Evolutionary conservation across 2,113 vertebrate genomes (phyloP).

Genomic region (Hassar affinis): DNA sequence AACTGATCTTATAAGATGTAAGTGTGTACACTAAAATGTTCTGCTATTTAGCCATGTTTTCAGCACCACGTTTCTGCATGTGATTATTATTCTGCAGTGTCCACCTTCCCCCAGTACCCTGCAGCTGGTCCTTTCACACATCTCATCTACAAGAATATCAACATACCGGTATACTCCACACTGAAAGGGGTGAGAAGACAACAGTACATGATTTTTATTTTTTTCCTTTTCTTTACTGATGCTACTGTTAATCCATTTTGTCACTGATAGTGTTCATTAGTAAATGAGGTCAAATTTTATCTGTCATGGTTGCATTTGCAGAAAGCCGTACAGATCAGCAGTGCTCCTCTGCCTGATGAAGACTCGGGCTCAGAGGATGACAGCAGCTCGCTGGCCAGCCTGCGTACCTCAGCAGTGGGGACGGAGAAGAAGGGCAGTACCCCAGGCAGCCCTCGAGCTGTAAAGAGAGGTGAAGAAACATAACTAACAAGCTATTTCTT

Average conservation of each 20-base stretch:
- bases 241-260: background rate
- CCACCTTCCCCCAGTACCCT: conserved; percentile 67
- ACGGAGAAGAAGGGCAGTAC: conserved; percentile 77
- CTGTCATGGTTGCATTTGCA: conserved; percentile 46
- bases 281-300: no score
- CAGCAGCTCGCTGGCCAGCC: conserved; percentile 81
- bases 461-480: conserved; percentile 78
- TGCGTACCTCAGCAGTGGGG: conserved; percentile 77
- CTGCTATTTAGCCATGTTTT: background rate
- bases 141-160: conserved; percentile 84
- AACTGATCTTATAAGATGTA: background rate
- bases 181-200: conserved; percentile 82
- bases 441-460: conserved; percentile 82
- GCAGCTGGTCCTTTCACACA: conserved; percentile 75
- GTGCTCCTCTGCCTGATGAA: conserved; percentile 80
- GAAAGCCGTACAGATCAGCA: conserved; percentile 91
- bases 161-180: conserved; percentile 82
- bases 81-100: conserved; percentile 66
- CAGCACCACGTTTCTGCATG: background rate
- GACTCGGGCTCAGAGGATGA: conserved; percentile 88
- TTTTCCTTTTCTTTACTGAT: background rate
- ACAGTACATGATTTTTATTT: background rate
- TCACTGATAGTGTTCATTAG: background rate
- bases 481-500: background rate
- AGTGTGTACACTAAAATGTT: background rate